Conservation (phyloP, 2,113 vertebrate genomes). For the Microcebus griseorufus region DNA sequence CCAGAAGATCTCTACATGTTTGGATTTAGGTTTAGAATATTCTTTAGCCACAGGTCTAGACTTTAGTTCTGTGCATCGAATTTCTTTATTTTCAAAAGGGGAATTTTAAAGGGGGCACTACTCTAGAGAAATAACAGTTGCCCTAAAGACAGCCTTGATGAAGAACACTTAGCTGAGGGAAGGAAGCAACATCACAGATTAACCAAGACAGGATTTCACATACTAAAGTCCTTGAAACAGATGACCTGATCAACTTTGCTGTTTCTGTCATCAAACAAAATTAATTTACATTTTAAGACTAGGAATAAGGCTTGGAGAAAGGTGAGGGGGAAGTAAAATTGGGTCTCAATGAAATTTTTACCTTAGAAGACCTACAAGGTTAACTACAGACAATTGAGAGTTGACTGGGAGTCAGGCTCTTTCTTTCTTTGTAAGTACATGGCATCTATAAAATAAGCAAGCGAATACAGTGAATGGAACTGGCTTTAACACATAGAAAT, state of each 20-base stretch:
- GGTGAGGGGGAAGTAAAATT: background rate
- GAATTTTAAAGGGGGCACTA: background rate
- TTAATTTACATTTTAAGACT: background rate
- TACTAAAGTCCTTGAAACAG: background rate
- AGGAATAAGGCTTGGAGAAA: background rate
- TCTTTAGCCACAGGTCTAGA: background rate
- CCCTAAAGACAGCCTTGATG: conserved; percentile 19
- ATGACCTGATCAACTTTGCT: background rate
- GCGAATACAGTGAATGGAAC: background rate
- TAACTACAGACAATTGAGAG: background rate
- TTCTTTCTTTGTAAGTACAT: background rate
- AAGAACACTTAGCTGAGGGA: background rate
- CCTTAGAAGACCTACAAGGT: background rate
- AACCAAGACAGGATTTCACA: background rate
- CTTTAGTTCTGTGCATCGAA: background rate
- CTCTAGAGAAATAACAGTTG: conserved; percentile 54
- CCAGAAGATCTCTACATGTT: background rate
- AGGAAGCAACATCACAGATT: background rate
- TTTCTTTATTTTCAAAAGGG: conserved; percentile 1
- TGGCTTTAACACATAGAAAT: background rate
- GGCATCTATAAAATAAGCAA: background rate
- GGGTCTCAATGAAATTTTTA: background rate
- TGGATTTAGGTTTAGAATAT: background rate
- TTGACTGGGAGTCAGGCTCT: background rate
- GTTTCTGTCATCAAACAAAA: background rate